phyloP scores from a whole-genome alignment of 92 coral and sea anemone species.

The Anthopleura xanthogrammica region DNA sequence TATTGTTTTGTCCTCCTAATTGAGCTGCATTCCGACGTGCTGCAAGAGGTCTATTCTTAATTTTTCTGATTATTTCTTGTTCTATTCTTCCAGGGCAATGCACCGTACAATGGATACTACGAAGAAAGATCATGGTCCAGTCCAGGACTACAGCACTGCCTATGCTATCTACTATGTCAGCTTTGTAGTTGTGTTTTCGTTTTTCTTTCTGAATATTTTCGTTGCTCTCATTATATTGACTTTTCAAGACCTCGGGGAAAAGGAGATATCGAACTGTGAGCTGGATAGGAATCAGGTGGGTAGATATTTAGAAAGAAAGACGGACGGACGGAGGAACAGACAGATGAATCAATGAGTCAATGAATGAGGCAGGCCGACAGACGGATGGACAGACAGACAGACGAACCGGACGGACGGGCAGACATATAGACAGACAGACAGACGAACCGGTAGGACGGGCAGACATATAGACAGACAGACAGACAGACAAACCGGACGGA shows the following conservation, averaged over 20 bases:
- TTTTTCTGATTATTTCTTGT: too few relatives aligned
- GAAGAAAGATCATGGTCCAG: constrained; percentile 60
- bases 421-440: not conserved
- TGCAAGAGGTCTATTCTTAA: too few relatives aligned
- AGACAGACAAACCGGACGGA: not conserved
- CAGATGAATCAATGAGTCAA: not conserved
- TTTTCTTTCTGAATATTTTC: constrained; percentile 96
- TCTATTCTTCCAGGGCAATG: constrained; percentile 69
- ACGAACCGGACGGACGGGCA: not conserved
- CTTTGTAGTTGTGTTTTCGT: constrained; percentile 95
- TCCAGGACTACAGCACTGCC: constrained; percentile 68
- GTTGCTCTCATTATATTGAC: constrained; percentile 98
- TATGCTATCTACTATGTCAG: constrained; percentile 88
- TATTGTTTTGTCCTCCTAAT: too few relatives aligned
- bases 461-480: not conserved
- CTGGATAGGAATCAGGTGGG: constrained; percentile 95
- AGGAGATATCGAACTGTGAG: constrained; percentile 97
- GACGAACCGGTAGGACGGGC: not conserved
- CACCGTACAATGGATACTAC: constrained; percentile 91
- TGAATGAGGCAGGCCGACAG: not conserved
- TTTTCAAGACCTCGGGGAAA: constrained; percentile 97
- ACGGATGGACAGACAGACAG: not conserved
- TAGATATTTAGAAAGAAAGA: not conserved
- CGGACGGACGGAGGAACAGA: not conserved
- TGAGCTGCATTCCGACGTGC: too few relatives aligned